Evolutionary conservation across 2,113 vertebrate genomes (phyloP), one percentile per base, ranked within the genome.

Genomic region (Echinops telfairi): DNA sequence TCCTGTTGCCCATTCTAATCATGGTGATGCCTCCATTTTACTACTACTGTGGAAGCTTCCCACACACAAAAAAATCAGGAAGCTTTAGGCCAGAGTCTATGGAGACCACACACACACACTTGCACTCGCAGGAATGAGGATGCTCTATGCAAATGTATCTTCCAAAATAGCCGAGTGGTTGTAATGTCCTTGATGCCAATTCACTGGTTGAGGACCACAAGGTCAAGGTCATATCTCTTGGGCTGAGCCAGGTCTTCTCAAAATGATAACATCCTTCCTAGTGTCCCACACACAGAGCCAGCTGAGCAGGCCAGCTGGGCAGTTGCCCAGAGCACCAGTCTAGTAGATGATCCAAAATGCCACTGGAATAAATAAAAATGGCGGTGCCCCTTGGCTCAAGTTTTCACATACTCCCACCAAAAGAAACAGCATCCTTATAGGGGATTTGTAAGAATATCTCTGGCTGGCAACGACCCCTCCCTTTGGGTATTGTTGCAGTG

Each of bases 321-420:
- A 77, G 58, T 64, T 23, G 4, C 89, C 96, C 82, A 71, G 82
- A 81, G 76, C 38, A 91, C 82, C 76, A 91, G 87, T 88, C 87
- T 91, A 75, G 93, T 82, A 87, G 57, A 95, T 91, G 95, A 92
- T 96, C 95, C 79, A 95, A 96, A 96, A 96, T 96, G 95, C 90
- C 82, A 0, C 88, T 93, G 95, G 75, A 95, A 96, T 95, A 97
- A 96, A 97, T 96, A 96, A 95, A 96, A 96, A 96, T 89, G 78
- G 75, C 88, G 88, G 79, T 66, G 93, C 85, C 36, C n/a, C 90
- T 96, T 96, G 94, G 94, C 73, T 79, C 84, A 95, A 95, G 93
- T 96, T 96, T 97, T 95, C 97, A 96, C 93, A 95, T 40, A 64
- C 88, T 93, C 71, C 90, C 76, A 96, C 96, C 96, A 96, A 95